These are phyloP conservation scores for Nothura maculosa DNA, from an alignment of 2,797 vertebrate genomes.

Conservation along the genomic window DNA sequence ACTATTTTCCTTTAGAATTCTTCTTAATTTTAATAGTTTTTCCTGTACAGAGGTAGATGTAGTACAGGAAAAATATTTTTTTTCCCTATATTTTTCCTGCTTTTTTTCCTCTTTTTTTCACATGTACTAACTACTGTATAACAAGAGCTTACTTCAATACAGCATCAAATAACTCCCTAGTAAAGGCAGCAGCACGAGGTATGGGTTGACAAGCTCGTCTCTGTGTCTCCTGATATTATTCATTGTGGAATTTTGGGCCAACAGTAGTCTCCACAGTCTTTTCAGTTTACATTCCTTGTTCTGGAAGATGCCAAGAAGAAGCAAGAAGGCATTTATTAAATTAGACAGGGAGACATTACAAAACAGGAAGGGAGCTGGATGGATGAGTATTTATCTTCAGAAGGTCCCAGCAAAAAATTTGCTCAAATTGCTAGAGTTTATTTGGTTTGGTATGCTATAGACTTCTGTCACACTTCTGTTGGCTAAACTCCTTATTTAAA, in stretches of 20 bases:
- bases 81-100: too few relatives aligned
- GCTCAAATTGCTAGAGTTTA: not conserved
- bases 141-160: not conserved
- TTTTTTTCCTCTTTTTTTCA: constrained; percentile 22
- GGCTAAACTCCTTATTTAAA: not conserved
- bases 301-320: constrained; percentile 81
- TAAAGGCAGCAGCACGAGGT: not conserved
- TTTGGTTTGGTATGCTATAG: constrained; percentile 40
- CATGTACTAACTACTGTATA: not conserved
- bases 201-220: constrained; percentile 59
- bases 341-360: constrained; percentile 82
- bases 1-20: not conserved
- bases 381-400: constrained; percentile 82
- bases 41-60: not conserved
- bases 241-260: constrained; percentile 69
- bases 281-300: constrained; percentile 86
- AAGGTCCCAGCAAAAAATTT: constrained; percentile 59
- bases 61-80: not conserved
- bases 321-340: constrained; percentile 82
- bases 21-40: not conserved
- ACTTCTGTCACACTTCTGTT: not conserved
- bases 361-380: constrained; percentile 79
- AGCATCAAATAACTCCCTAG: not conserved
- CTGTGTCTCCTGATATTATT: constrained; percentile 77
- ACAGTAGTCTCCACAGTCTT: constrained; percentile 71